These are phyloP conservation scores for Orchestes rusci DNA, from an alignment of 2,888 invertebrate genomes.

Conservation along the genomic window DNA sequence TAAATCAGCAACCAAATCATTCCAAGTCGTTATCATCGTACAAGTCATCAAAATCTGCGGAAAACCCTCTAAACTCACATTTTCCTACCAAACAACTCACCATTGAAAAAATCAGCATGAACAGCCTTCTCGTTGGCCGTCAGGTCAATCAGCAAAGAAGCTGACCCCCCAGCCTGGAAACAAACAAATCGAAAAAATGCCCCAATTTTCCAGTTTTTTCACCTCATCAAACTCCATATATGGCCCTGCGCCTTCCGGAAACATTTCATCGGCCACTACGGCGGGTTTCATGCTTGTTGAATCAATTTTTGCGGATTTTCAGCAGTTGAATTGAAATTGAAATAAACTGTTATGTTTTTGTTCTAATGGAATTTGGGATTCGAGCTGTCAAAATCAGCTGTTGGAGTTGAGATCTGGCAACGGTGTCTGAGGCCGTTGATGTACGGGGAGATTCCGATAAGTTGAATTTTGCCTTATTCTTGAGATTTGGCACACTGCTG, in stretches of 20 bases:
- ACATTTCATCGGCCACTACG: slow-evolving; percentile 92
- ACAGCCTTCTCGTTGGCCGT: slow-evolving; percentile 92
- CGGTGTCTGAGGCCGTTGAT: no score
- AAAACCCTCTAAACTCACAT: no score
- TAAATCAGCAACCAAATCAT: no score
- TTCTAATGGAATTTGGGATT: no score
- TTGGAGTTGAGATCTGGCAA: no score
- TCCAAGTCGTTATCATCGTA: slow-evolving; percentile 80
- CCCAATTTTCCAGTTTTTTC: no score
- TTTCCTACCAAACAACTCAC: slow-evolving; percentile 43
- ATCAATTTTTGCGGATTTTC: slow-evolving; percentile 6
- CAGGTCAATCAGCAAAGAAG: slow-evolving; percentile 81
- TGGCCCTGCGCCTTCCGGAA: slow-evolving; percentile 89
- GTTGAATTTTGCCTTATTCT: no score
- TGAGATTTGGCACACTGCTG: no score
- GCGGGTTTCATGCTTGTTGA: slow-evolving; percentile 62
- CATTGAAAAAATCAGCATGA: slow-evolving; percentile 90
- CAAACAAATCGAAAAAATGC: slow-evolving; percentile 17
- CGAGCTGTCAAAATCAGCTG: no score
- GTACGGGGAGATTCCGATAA: no score
- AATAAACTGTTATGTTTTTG: no score
- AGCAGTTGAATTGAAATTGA: no score
- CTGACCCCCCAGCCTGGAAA: slow-evolving; percentile 80
- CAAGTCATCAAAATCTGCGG: slow-evolving; percentile 84
- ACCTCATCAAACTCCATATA: slow-evolving; percentile 93